Evolutionary conservation across 1,140 invertebrate genomes (phyloP).

Genomic region (Aphaenogaster rudis): DNA sequence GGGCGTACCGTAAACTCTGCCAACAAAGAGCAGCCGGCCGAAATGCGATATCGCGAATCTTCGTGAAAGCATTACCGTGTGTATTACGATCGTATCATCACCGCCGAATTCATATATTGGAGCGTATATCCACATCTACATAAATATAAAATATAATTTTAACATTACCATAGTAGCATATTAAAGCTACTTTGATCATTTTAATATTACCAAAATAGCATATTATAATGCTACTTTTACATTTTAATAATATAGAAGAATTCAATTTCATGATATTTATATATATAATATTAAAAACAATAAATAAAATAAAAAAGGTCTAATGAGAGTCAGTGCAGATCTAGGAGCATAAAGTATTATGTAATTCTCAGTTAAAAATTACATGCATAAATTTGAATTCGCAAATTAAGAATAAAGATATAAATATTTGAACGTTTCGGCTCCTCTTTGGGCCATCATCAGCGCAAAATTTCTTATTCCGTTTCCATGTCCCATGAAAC

Average conservation of each 20-base stretch:
- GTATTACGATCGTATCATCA: conserved; percentile 29
- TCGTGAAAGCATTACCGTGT: conserved; percentile 17
- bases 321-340: too few species aligned
- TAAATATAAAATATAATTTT: conserved; percentile 30
- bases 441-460: too few species aligned
- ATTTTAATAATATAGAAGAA: background rate
- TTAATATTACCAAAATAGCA: background rate
- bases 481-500: too few species aligned
- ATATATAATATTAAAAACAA: too few species aligned
- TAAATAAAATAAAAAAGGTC: too few species aligned
- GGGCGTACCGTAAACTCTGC: conserved; percentile 47
- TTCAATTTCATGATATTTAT: background rate
- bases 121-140: background rate
- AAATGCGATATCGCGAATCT: conserved; percentile 59
- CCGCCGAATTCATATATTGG: background rate
- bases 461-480: too few species aligned
- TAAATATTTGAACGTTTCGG: too few species aligned
- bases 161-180: background rate
- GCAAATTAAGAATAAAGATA: too few species aligned
- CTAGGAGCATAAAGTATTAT: too few species aligned
- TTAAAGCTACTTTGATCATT: background rate
- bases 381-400: too few species aligned
- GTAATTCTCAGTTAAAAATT: too few species aligned
- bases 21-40: conserved; percentile 37
- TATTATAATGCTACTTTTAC: background rate